phyloP scores from a whole-genome alignment of 2,797 vertebrate species.

The Craterocephalus amniculus region DNA sequence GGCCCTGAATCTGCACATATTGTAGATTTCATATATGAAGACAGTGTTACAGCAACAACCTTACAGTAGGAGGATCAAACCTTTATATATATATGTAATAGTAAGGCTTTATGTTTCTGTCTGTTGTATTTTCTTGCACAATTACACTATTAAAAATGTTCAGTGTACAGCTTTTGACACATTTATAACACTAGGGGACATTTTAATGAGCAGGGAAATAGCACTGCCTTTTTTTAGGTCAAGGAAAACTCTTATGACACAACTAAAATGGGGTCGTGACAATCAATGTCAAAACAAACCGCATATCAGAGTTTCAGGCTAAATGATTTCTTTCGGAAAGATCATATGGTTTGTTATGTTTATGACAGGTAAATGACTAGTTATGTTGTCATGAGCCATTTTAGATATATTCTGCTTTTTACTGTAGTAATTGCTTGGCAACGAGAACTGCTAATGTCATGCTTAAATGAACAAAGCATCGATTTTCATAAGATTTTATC shows the following conservation, averaged over 20 bases:
- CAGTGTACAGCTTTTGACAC: background rate
- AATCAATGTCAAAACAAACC: constrained; percentile 5
- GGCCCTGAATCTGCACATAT: too few relatives aligned
- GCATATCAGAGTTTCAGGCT: background rate
- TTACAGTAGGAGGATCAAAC: background rate
- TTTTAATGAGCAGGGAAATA: background rate
- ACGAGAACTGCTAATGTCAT: background rate
- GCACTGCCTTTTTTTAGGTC: background rate
- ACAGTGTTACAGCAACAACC: too few relatives aligned
- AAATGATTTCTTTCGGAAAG: background rate
- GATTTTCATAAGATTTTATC: background rate
- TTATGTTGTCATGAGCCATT: background rate
- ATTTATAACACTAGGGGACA: background rate
- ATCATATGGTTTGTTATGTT: background rate
- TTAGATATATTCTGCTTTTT: background rate
- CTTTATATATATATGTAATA: background rate
- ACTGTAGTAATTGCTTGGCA: background rate
- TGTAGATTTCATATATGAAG: too few relatives aligned
- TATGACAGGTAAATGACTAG: background rate
- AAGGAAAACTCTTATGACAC: background rate
- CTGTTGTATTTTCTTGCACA: background rate
- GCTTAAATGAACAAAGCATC: background rate
- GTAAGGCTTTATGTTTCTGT: background rate
- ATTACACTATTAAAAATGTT: background rate
- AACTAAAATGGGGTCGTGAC: background rate